Conservation (phyloP, 2,888 invertebrate genomes). For the Polietes domitor region DNA sequence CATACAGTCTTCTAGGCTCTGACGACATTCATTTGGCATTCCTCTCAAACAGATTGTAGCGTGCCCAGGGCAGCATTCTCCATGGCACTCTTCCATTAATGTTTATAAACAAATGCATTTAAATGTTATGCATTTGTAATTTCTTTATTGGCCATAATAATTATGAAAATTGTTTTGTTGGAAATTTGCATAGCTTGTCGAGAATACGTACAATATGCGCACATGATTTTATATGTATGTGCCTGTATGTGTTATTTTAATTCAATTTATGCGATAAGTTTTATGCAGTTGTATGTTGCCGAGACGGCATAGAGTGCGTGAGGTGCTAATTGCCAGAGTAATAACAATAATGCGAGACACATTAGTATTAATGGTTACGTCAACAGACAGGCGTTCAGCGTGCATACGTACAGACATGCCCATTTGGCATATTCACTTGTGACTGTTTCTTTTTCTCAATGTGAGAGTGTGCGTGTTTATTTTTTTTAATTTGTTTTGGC, state of each 20-base stretch:
- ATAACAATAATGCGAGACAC: conserved; percentile 63
- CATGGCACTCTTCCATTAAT: background rate
- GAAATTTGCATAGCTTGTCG: conserved; percentile 23
- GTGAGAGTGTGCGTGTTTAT: background rate
- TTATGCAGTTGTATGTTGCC: conserved; percentile 7
- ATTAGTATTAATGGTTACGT: conserved; percentile 65
- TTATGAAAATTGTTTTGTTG: background rate
- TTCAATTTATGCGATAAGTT: conserved; percentile 29
- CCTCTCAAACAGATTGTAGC: background rate
- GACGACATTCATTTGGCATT: background rate
- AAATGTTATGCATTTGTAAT: background rate
- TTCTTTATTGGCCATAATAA: conserved; percentile 6
- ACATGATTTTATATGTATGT: background rate
- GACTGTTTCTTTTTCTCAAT: conserved; percentile 21
- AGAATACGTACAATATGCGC: background rate
- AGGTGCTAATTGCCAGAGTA: conserved; percentile 66
- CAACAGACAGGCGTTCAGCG: conserved; percentile 32
- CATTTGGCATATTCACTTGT: background rate
- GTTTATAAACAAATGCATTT: conserved; percentile 10
- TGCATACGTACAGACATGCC: conserved; percentile 7
- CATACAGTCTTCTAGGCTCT: background rate
- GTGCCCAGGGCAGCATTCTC: background rate
- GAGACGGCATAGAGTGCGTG: conserved; percentile 51
- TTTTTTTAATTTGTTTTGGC: conserved; percentile 20
- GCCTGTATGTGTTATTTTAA: conserved; percentile 5